A percentile compares a stretch with the other conserved stretches of the same genome.
Conservation (phyloP, 2,888 invertebrate genomes). For the Zygothrica quintamaculata region DNA sequence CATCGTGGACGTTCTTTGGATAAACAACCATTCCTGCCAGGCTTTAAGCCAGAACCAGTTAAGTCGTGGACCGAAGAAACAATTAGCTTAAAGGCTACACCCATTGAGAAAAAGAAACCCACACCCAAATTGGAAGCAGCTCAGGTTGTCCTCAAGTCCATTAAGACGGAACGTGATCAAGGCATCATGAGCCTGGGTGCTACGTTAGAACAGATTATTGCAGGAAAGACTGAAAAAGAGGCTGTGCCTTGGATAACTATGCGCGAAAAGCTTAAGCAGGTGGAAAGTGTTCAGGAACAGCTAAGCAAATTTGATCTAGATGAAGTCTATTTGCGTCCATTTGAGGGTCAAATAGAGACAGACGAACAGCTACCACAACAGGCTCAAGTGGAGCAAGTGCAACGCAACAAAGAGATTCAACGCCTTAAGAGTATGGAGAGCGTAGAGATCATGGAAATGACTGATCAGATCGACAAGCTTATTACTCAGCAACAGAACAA, state of each 20-base stretch:
- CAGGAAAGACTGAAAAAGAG: constrained; percentile 83
- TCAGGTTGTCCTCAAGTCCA: constrained; percentile 85
- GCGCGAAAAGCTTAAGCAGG: constrained; percentile 82
- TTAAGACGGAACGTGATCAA: constrained; percentile 85
- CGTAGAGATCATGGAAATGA: constrained; percentile 83
- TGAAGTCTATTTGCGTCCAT: constrained; percentile 84
- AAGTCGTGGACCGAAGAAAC: constrained; percentile 89
- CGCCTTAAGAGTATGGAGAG: constrained; percentile 84
- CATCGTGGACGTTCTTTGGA: constrained; percentile 85
- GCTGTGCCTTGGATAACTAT: constrained; percentile 84
- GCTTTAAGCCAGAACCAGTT: constrained; percentile 83
- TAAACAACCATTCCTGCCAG: constrained; percentile 82
- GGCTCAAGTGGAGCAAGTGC: constrained; percentile 81
- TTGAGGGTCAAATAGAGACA: constrained; percentile 68
- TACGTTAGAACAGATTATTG: constrained; percentile 83
- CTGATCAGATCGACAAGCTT: constrained; percentile 83
- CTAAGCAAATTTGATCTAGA: constrained; percentile 84
- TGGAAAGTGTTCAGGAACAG: constrained; percentile 84
- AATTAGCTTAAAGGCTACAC: constrained; percentile 87
- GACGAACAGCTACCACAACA: constrained; percentile 70
- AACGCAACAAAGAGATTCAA: constrained; percentile 83
- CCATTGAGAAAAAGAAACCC: constrained; percentile 85
- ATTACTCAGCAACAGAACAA: constrained; percentile 80
- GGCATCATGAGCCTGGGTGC: constrained; percentile 83
- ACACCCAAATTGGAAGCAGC: constrained; percentile 86